Base-by-base conservation (phyloP, 2,797 vertebrate genomes). In the Periophthalmus magnuspinnatus region DNA sequence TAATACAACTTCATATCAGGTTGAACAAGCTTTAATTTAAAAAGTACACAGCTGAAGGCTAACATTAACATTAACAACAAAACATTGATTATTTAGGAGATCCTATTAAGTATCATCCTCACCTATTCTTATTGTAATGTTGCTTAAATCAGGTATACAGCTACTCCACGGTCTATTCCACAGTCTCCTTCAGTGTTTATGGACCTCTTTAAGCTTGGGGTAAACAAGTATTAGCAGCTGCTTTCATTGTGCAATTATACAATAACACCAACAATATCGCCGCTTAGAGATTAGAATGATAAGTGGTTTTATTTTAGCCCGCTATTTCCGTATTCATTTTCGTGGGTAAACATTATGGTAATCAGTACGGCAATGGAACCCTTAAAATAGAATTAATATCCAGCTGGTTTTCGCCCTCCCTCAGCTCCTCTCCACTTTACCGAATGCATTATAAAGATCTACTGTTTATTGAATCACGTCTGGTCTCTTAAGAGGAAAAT, bases 381-480 rank as follows among this genome's bases (percentile, higher is more conserved):
- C 34, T 68, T 22, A 34, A 64, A 58, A 45, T 21, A 22, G 22
- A 32, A 73, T 69, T 36, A 65, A 70, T 59, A 48, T 68, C 41
- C 47, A 72, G 41, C 45, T 33, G 17, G 57, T 54, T 61, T 57
- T 10, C 48, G 2, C 3, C 58, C 33, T 64, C 64, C 13, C 38
- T 4, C 4, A n/a, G 24, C 2, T 38, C 19, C 60, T 66, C 55
- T 21, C 33, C 19, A 16, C 33, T 19, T 48, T 61, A 59, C 58
- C 28, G 5, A 33, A 47, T 47, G 41, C 22, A 52, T 74, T 19
- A 48, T 36, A 64, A 74, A 61, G 70, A 56, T 67, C 21, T 67
- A 67, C 41, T 57, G 19, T 66, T 13, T 50, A 76, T 79, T 81
- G 13, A 68, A 68, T 71, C 61, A 14, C 56, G 63, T 83, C 70